Conservation (phyloP, 1,140 invertebrate species). For the Pygmarrhopalites habei region DNA sequence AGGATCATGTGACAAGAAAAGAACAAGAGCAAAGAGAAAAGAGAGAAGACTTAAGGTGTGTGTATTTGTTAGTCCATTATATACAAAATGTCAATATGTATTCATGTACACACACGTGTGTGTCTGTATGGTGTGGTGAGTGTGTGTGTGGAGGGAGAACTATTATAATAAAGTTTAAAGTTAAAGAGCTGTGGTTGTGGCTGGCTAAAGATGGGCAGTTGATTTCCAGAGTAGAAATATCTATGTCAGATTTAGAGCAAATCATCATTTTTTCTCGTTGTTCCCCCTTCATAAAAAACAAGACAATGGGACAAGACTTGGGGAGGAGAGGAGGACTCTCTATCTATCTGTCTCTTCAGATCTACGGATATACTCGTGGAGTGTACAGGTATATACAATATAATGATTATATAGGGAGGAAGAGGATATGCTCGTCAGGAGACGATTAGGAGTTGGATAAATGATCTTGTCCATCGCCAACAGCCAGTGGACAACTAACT, state of each 20-base stretch:
- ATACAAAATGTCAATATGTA: background rate
- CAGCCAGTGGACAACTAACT: too few species aligned
- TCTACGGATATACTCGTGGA: too few species aligned
- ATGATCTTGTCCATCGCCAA: conserved; percentile 25
- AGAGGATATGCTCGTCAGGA: conserved; percentile 19
- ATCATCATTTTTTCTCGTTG: conserved; percentile 28
- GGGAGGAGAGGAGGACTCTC: too few species aligned
- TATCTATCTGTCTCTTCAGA: too few species aligned
- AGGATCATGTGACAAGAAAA: background rate
- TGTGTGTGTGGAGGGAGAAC: background rate
- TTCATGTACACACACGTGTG: too few species aligned
- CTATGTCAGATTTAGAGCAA: conserved; percentile 23
- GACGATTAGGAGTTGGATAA: conserved; percentile 27
- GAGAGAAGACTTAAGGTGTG: background rate
- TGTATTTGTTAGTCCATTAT: background rate
- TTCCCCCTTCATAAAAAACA: conserved; percentile 7
- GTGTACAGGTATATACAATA: too few species aligned
- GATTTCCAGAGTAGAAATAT: conserved; percentile 25
- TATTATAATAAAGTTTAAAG: too few species aligned
- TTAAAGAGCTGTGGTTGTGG: too few species aligned
- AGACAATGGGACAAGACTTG: conserved; percentile 25
- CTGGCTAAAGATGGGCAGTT: conserved; percentile 5
- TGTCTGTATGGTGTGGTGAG: background rate
- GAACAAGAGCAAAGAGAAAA: background rate
- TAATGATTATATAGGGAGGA: too few species aligned